Evolutionary conservation across 2,797 vertebrate genomes (phyloP).

Genomic region (Ctenochaetus hawaiiensis): DNA sequence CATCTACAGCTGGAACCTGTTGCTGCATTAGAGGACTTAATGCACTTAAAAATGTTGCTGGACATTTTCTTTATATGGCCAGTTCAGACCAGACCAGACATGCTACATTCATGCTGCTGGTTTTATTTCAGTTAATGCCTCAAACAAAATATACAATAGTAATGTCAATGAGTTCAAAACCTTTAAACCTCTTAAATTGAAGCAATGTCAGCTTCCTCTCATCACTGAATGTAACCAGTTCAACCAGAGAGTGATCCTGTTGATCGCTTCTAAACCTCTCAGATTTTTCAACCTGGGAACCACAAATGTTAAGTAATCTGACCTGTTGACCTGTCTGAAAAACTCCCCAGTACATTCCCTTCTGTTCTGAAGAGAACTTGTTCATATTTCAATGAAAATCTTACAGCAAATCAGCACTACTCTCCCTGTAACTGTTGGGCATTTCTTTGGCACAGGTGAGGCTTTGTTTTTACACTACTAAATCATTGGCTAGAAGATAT

Average conservation of each 20-base stretch:
- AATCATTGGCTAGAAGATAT: neutral
- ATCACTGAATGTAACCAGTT: constrained; percentile 6
- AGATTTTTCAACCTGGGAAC: neutral
- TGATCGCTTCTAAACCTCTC: neutral
- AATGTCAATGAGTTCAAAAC: too few relatives aligned
- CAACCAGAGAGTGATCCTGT: neutral
- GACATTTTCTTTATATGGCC: neutral
- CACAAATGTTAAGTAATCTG: neutral
- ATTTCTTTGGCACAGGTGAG: constrained; percentile 1
- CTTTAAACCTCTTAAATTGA: constrained; percentile 1
- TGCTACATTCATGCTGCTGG: too few relatives aligned
- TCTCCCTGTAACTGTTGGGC: neutral
- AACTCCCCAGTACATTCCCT: neutral
- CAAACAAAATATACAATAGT: too few relatives aligned
- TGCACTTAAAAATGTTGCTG: too few relatives aligned
- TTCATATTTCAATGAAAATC: neutral
- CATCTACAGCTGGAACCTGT: neutral
- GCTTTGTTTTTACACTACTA: constrained; percentile 5
- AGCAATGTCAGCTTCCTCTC: neutral
- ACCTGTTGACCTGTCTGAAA: neutral
- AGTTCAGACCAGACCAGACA: neutral
- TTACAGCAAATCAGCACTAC: too few relatives aligned
- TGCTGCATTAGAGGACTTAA: too few relatives aligned
- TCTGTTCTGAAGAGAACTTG: neutral
- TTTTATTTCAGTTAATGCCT: too few relatives aligned